phyloP scores from a whole-genome alignment of 1,140 invertebrate genomes.

The Charaxes varanes region DNA sequence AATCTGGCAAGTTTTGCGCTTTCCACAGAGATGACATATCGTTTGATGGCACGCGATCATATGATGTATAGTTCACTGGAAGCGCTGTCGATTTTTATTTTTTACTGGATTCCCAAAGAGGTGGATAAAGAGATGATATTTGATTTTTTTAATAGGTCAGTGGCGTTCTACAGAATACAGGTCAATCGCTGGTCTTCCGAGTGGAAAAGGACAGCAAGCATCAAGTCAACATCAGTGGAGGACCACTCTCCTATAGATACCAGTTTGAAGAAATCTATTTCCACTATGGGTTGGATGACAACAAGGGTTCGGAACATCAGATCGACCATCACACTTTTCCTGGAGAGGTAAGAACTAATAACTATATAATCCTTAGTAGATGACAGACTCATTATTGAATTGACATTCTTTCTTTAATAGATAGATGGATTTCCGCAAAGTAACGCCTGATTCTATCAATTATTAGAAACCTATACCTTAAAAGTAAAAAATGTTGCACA shows the following conservation, averaged over 20 bases:
- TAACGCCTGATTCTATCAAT: too few species aligned
- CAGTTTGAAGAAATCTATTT: conserved; percentile 96
- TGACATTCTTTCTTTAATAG: too few species aligned
- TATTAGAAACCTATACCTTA: too few species aligned
- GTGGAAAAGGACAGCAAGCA: conserved; percentile 90
- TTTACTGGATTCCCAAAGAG: too few species aligned
- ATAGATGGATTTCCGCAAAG: too few species aligned
- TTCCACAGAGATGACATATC: conserved; percentile 60
- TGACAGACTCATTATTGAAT: too few species aligned
- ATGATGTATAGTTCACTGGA: conserved; percentile 13
- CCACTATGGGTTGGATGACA: conserved; percentile 92
- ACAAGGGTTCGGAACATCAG: conserved; percentile 93
- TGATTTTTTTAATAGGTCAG: conserved; percentile 80
- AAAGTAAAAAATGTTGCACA: too few species aligned
- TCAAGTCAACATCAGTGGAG: conserved; percentile 94
- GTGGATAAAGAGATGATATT: too few species aligned
- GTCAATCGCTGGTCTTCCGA: conserved; percentile 92
- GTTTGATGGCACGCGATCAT: conserved; percentile 43
- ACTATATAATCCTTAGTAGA: too few species aligned
- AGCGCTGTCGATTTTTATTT: too few species aligned
- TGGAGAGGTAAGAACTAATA: conserved; percentile 89
- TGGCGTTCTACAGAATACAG: conserved; percentile 91
- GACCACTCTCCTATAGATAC: conserved; percentile 95
- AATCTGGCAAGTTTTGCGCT: conserved; percentile 46
- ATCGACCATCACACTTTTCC: conserved; percentile 95